These are phyloP conservation scores for Drosophila lini DNA, from an alignment of 1,140 invertebrate genomes.

Conservation along the genomic window DNA sequence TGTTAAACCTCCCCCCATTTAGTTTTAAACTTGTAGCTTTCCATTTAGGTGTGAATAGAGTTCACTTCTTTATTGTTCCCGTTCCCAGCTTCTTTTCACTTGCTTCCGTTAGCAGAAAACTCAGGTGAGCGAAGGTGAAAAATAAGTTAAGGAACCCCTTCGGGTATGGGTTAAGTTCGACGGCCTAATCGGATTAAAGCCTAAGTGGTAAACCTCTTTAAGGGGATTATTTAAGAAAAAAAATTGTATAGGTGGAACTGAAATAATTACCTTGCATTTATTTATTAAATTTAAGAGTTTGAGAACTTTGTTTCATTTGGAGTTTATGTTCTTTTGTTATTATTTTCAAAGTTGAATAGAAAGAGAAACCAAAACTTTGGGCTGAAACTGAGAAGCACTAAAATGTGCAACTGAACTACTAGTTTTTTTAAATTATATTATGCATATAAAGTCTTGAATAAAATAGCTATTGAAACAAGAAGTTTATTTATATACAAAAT, in stretches of 20 bases:
- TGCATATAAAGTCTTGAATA: neutral
- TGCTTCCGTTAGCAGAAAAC: neutral
- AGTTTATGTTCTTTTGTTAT: neutral
- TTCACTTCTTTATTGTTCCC: conserved; percentile 27
- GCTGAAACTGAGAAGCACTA: neutral
- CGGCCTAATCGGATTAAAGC: conserved; percentile 36
- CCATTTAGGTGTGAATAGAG: conserved; percentile 31
- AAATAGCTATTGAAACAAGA: too few relatives aligned
- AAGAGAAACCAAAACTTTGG: neutral
- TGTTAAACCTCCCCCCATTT: conserved; percentile 12
- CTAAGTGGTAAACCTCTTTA: conserved; percentile 13
- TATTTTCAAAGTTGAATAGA: neutral
- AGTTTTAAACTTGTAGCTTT: conserved; percentile 30
- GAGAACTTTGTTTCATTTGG: neutral
- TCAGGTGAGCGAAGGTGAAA: neutral
- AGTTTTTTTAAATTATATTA: neutral
- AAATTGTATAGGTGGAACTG: conserved; percentile 1
- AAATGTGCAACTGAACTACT: neutral
- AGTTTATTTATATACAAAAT: too few relatives aligned
- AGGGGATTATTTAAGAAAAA: conserved; percentile 19
- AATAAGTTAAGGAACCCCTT: conserved; percentile 4
- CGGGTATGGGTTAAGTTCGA: conserved; percentile 18
- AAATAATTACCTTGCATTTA: conserved; percentile 1
- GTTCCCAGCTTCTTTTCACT: neutral
- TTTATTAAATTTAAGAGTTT: neutral